Evolutionary conservation across 2,113 vertebrate species (phyloP), one percentile per base, ranked within the genome.

Genomic region (Mesoclemmys tuberculata): DNA sequence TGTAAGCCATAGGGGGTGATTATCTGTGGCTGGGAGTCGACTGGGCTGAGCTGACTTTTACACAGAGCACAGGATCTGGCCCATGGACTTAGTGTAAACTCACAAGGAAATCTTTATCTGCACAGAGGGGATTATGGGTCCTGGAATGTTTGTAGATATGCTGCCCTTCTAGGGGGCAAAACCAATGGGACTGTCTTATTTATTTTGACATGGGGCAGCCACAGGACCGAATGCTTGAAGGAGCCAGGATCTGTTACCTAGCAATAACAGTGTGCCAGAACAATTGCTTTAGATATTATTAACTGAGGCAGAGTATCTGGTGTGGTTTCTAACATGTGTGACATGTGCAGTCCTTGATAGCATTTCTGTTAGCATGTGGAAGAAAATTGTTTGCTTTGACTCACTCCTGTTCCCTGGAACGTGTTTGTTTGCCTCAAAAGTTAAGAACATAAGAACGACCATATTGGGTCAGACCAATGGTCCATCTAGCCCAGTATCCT

Each of bases 321-420:
- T 0, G 10, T 58, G 58, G 5, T 22, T 55, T 56, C 1, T 1
- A 54, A 58, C 16, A 3, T 0, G 10, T 0, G 1, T 6, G 1
- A 1, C 0, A 16, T 75, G 41, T 58, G 52, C 2, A 0, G 8
- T 79, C 64, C 64, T 68, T 71, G 64, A n/a, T 41, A 41, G 22
- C 71, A 41, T 10, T 44, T 75, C 22, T 13, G 71, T 26, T 75
- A 75, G 38, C 71, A 75, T 8, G 46, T 46, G 46, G 46, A 46
- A 46, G 46, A 46, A 46, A 46, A 46, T 46, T 46, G 46, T 46
- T 46, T 82, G 7, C 54, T 12, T 1, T 5, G 6, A 29, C n/a
- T 71, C 82, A 58, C 55, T 44, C 24, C 38, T 75, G 22, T 26
- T 75, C 41, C 24, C 29, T 86, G 82, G n/a, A 82, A 48, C 86